phyloP scores from a whole-genome alignment of 2,113 vertebrate genomes.

The Origma solitaria region DNA sequence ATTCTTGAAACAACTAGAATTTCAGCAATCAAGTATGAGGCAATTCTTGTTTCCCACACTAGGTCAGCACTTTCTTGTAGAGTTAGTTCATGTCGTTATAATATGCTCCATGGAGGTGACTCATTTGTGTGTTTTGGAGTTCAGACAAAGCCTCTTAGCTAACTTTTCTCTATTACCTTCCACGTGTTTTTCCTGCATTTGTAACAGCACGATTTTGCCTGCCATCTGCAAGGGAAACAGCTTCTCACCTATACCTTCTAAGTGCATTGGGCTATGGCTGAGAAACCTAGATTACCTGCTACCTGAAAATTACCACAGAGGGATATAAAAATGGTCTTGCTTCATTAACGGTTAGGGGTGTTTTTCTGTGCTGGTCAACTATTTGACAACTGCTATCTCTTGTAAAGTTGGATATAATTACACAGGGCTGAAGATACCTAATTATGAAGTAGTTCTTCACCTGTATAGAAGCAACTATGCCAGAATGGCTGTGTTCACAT shows the following conservation, averaged over 20 bases:
- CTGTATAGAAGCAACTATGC: not conserved
- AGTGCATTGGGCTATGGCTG: not conserved
- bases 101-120: not conserved
- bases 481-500: not conserved
- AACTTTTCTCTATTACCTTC: not conserved
- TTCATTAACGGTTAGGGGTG: not conserved
- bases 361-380: not conserved
- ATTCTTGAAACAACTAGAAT: not conserved
- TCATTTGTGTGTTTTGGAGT: not conserved
- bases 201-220: not conserved
- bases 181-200: not conserved
- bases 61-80: not conserved
- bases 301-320: not conserved
- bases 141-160: not conserved
- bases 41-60: constrained; percentile 1
- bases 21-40: not conserved
- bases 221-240: not conserved
- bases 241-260: not conserved
- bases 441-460: not conserved
- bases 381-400: not conserved
- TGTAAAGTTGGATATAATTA: not conserved
- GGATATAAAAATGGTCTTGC: not conserved
- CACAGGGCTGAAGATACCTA: not conserved
- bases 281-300: not conserved
- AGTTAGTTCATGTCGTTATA: not conserved